These are phyloP conservation scores for Ptychodera flava DNA, from an alignment of 35 echinoderm and acorn worm species.

Conservation along the genomic window DNA sequence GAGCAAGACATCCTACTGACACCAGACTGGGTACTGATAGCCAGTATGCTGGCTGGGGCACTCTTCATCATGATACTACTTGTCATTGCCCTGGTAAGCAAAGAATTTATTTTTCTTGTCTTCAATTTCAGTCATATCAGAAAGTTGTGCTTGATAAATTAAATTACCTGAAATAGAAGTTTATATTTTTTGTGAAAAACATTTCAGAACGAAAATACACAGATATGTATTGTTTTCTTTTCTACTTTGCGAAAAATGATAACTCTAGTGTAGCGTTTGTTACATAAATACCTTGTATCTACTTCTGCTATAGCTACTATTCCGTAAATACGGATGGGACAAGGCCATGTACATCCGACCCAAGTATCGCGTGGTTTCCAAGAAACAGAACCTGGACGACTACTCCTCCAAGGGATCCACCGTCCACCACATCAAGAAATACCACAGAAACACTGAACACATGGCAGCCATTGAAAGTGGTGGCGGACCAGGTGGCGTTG, in stretches of 20 bases:
- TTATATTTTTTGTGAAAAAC: no score
- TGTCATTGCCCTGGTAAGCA: conserved; percentile 71
- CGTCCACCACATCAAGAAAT: conserved; percentile 87
- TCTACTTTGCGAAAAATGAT: no score
- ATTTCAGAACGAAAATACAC: no score
- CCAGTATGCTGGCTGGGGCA: conserved; percentile 51
- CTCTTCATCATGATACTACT: conserved; percentile 76
- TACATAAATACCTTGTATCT: no score
- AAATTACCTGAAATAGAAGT: no score
- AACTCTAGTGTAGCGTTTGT: no score
- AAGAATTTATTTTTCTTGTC: background rate
- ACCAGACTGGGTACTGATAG: conserved; percentile 82
- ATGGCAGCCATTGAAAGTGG: background rate
- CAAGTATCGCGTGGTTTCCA: conserved; percentile 71
- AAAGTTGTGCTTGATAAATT: no score
- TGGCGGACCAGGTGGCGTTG: background rate
- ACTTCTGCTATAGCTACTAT: conserved; percentile 64
- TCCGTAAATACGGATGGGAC: conserved; percentile 99
- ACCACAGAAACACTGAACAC: conserved; percentile 52
- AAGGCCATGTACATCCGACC: conserved; percentile 79
- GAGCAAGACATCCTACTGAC: conserved; percentile 73
- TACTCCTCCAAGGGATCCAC: conserved; percentile 89
- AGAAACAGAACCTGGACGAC: conserved; percentile 80
- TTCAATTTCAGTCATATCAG: background rate
- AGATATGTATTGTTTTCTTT: no score